Conservation (phyloP, 2,113 vertebrate genomes). For the Salvator merianae region DNA sequence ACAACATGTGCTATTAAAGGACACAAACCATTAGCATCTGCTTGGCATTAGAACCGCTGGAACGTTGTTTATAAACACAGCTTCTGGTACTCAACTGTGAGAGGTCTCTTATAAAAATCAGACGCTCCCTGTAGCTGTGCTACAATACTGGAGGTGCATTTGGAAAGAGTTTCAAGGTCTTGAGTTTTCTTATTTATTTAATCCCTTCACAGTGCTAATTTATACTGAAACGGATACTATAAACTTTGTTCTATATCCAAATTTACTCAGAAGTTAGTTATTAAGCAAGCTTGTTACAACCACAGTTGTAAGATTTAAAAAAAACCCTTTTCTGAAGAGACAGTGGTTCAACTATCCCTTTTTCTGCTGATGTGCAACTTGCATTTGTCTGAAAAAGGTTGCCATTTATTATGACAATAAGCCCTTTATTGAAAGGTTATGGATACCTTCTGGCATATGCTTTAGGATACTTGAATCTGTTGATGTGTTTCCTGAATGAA, state of each 20-base stretch:
- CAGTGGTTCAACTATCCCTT: too few relatives aligned
- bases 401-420: slow-evolving; percentile 20
- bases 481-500: background rate
- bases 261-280: background rate
- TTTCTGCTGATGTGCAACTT: background rate
- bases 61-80: background rate
- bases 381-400: background rate
- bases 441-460: background rate
- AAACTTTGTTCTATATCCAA: too few relatives aligned
- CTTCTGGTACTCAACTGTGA: background rate
- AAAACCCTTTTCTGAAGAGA: accelerated
- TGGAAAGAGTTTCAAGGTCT: background rate
- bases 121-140: background rate
- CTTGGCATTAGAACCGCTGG: background rate
- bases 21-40: background rate
- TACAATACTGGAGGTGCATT: background rate
- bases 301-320: background rate
- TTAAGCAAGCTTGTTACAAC: too few relatives aligned
- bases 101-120: background rate
- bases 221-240: background rate
- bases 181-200: background rate
- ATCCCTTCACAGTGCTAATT: background rate
- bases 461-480: background rate
- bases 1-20: slow-evolving; percentile 12
- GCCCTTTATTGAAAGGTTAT: slow-evolving; percentile 30